Percentiles rank a stretch among this genome's conserved stretches.
These are phyloP conservation scores for Pemphigus obesinymphae DNA, from an alignment of 1,140 invertebrate species.

Conservation along the genomic window DNA sequence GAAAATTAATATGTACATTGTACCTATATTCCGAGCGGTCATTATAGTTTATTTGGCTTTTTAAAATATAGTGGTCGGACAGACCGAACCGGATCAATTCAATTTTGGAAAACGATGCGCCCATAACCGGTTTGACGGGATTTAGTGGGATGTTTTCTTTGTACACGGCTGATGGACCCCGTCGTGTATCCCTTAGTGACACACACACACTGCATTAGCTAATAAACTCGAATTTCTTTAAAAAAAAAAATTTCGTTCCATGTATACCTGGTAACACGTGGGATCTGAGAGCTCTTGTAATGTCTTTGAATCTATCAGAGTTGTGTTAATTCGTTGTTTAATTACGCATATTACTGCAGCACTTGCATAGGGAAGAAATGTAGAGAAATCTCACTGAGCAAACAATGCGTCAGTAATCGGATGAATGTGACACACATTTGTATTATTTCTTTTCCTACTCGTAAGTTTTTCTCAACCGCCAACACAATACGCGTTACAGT, in stretches of 20 bases:
- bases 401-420: constrained; percentile 20
- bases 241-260: background rate
- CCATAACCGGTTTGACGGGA: constrained; percentile 20
- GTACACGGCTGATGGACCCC: background rate
- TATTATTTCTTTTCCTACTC: background rate
- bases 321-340: background rate
- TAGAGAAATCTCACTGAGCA: constrained; percentile 26
- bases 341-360: background rate
- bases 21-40: too few relatives aligned
- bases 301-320: too few relatives aligned
- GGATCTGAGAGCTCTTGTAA: too few relatives aligned
- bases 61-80: too few relatives aligned
- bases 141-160: background rate
- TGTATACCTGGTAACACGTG: too few relatives aligned
- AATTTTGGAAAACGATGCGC: background rate
- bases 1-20: too few relatives aligned
- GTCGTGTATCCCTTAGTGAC: background rate
- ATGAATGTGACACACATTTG: constrained; percentile 28
- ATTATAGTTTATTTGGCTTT: too few relatives aligned
- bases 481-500: background rate
- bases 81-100: background rate
- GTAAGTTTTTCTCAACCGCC: background rate
- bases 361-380: background rate
- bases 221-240: background rate
- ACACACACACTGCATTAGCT: background rate